Evolutionary conservation across 2,888 invertebrate genomes (phyloP).

Genomic region (Dioctria linearis): DNA sequence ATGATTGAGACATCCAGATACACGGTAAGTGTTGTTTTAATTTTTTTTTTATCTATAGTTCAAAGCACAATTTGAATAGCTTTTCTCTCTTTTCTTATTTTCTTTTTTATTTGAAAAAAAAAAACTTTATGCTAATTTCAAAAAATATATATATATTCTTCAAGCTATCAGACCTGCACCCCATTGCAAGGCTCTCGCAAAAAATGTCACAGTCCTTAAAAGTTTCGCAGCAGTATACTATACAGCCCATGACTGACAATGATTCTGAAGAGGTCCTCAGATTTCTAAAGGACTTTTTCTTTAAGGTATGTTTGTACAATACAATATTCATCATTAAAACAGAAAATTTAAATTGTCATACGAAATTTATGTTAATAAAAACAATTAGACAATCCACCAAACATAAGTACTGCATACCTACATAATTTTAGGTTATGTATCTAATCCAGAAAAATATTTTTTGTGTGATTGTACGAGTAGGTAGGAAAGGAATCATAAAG

Average conservation of each 20-base stretch:
- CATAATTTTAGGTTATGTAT: background rate
- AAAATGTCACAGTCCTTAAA: conserved; percentile 68
- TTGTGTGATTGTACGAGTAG: background rate
- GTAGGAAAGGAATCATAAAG: too few relatives aligned
- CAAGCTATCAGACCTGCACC: conserved; percentile 69
- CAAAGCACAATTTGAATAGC: too few relatives aligned
- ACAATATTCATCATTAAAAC: too few relatives aligned
- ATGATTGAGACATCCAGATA: conserved; percentile 45
- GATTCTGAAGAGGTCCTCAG: conserved; percentile 74
- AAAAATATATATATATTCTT: background rate
- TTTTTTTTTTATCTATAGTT: background rate
- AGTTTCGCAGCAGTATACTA: conserved; percentile 67
- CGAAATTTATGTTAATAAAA: too few relatives aligned
- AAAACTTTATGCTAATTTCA: background rate
- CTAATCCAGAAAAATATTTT: background rate
- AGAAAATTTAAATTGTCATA: too few relatives aligned
- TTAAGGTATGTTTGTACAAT: conserved; percentile 68
- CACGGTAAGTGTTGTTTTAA: conserved; percentile 35
- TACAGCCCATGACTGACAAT: conserved; percentile 70
- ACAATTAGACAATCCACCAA: too few relatives aligned
- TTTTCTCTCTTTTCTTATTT: too few relatives aligned
- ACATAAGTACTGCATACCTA: too few relatives aligned
- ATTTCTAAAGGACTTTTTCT: conserved; percentile 76
- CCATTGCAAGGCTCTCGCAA: conserved; percentile 68
- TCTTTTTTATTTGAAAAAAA: too few relatives aligned